Conservation (phyloP, 1,140 invertebrate species). For the Drosophila busckii region DNA sequence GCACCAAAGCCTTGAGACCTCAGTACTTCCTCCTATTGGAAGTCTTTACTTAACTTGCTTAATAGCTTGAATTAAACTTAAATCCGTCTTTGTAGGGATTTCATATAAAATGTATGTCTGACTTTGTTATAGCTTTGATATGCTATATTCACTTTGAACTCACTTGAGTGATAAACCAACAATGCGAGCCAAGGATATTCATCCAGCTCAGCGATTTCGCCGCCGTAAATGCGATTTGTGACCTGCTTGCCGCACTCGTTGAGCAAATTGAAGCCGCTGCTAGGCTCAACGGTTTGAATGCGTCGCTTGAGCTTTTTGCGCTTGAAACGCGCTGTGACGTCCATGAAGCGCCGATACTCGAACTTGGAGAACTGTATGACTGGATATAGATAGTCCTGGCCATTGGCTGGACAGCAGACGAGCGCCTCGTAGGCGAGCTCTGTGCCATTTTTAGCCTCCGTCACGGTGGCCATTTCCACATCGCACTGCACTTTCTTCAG, state of each 20-base stretch:
- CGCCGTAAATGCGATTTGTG: constrained; percentile 79
- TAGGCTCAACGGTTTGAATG: constrained; percentile 65
- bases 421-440: constrained; percentile 32
- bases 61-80: too few relatives aligned
- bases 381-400: constrained; percentile 65
- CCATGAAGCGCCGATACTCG: constrained; percentile 65
- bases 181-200: constrained; percentile 86
- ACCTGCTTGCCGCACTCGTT: constrained; percentile 78
- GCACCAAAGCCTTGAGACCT: too few relatives aligned
- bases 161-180: constrained; percentile 82
- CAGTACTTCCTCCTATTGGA: too few relatives aligned
- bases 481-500: constrained; percentile 74
- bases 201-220: constrained; percentile 79
- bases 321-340: constrained; percentile 60
- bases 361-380: constrained; percentile 70
- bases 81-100: too few relatives aligned
- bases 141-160: too few relatives aligned
- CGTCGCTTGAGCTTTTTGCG: constrained; percentile 67
- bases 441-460: neutral
- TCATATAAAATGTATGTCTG: too few relatives aligned
- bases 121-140: too few relatives aligned
- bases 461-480: constrained; percentile 2
- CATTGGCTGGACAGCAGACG: constrained; percentile 70
- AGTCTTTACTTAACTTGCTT: too few relatives aligned
- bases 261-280: constrained; percentile 56